phyloP scores from a whole-genome alignment of 1,140 invertebrate genomes.

The Magallana angulata region DNA sequence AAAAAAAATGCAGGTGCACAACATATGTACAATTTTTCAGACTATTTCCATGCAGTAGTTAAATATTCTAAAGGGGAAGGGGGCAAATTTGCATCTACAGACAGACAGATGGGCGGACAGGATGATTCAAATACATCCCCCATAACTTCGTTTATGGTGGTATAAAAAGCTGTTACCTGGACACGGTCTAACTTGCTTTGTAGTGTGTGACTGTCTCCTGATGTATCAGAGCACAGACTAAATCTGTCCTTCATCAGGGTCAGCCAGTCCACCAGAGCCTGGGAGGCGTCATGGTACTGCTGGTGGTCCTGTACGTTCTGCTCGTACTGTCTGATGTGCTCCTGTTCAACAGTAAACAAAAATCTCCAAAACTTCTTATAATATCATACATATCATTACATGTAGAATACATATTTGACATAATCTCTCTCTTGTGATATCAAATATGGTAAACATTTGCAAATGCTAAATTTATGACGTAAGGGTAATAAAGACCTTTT shows the following conservation, averaged over 20 bases:
- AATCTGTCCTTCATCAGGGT: constrained; percentile 92
- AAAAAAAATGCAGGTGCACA: too few relatives aligned
- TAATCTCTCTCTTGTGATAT: too few relatives aligned
- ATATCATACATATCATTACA: neutral
- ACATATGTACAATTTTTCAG: too few relatives aligned
- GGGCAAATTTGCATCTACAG: too few relatives aligned
- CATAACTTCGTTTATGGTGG: too few relatives aligned
- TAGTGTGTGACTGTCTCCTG: constrained; percentile 91
- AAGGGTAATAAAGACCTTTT: neutral
- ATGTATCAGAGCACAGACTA: constrained; percentile 91
- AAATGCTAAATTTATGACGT: neutral
- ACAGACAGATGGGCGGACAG: too few relatives aligned
- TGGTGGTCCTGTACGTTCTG: constrained; percentile 92
- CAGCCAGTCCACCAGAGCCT: constrained; percentile 80
- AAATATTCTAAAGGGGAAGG: too few relatives aligned
- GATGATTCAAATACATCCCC: too few relatives aligned
- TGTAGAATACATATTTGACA: too few relatives aligned
- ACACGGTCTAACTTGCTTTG: constrained; percentile 93
- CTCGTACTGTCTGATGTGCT: constrained; percentile 87
- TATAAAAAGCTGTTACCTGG: constrained; percentile 80
- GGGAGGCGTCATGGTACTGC: constrained; percentile 73
- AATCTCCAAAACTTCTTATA: neutral
- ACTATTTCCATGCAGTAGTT: too few relatives aligned
- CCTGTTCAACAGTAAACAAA: constrained; percentile 71
- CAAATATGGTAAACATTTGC: too few relatives aligned